Percentiles rank a stretch among this genome's conserved stretches.
phyloP scores from a whole-genome alignment of 2,113 vertebrate genomes.

The Anser cygnoides region DNA sequence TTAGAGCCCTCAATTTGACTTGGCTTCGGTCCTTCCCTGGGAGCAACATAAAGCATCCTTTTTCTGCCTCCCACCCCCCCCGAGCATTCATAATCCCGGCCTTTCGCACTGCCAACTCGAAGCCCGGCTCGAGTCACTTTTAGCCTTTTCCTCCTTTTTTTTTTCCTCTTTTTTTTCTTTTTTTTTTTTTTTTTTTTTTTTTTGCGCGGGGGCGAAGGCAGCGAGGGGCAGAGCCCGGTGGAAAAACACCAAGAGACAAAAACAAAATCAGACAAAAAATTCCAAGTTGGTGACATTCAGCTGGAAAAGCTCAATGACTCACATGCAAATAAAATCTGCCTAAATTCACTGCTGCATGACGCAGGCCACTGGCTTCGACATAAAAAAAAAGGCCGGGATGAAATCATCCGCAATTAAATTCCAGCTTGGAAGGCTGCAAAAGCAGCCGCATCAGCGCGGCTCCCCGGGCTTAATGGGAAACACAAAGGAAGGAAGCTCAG shows the following conservation, averaged over 20 bases:
- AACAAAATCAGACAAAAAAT: conserved; percentile 81
- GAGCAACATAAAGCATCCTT: conserved; percentile 78
- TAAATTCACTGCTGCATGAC: conserved; percentile 73
- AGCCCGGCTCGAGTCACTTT: conserved; percentile 55
- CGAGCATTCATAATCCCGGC: conserved; percentile 68
- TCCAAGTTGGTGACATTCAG: conserved; percentile 82
- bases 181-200: too few species aligned
- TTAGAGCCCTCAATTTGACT: conserved; percentile 84
- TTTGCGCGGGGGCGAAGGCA: not conserved
- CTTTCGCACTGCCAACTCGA: conserved; percentile 71
- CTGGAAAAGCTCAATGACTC: conserved; percentile 83
- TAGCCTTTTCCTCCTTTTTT: conserved; percentile 58
- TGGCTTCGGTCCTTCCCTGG: conserved; percentile 75
- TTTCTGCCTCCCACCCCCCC: conserved; percentile 35
- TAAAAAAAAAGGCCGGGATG: conserved; percentile 65
- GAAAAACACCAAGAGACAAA: conserved; percentile 81
- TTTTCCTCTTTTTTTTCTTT: not conserved
- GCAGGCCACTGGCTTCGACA: conserved; percentile 75
- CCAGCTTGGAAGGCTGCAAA: conserved; percentile 67
- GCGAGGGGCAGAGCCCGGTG: conserved; percentile 54
- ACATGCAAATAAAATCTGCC: conserved; percentile 80
- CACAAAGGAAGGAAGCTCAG: conserved; percentile 61
- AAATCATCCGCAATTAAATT: conserved; percentile 75
- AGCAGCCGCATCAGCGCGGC: conserved; percentile 30
- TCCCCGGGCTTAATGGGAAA: conserved; percentile 59